A percentile compares a stretch with the other conserved stretches of the same genome.
Conservation (phyloP, 2,113 vertebrate species). For the Tachuris rubrigastra region DNA sequence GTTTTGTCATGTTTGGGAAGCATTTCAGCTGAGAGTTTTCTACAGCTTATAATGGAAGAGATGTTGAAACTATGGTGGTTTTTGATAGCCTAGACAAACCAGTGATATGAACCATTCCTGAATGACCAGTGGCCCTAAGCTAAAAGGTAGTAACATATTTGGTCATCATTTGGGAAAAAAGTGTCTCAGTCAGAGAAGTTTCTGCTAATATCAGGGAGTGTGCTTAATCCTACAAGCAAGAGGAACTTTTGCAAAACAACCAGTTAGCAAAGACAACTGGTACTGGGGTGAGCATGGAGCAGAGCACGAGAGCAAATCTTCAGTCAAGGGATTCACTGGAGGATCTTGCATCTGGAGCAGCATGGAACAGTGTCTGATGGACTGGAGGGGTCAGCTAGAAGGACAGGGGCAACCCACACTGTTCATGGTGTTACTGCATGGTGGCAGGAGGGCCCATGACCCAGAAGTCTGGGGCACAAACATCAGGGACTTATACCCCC, state of each 20-base stretch:
- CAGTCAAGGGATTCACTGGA: not conserved
- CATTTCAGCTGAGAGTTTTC: not conserved
- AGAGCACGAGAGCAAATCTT: not conserved
- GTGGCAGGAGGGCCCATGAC: not conserved
- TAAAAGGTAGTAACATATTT: not conserved
- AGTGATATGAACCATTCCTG: fast-evolving
- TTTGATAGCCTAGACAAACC: not conserved
- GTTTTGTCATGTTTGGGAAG: not conserved
- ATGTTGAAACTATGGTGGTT: not conserved
- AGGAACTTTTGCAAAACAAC: not conserved
- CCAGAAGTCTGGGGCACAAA: not conserved
- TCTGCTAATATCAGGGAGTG: not conserved
- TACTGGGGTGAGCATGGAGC: not conserved
- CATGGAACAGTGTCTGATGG: fast-evolving
- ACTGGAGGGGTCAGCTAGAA: not conserved
- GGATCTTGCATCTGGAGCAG: not conserved
- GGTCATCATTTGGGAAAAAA: not conserved
- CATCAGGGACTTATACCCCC: not conserved
- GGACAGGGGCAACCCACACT: not conserved
- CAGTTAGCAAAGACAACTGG: not conserved
- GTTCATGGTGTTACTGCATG: fast-evolving
- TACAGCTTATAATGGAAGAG: not conserved
- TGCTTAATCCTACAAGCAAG: not conserved
- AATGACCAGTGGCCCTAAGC: not conserved
- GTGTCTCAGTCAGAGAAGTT: not conserved